Percentiles rank a stretch among this genome's conserved stretches.
phyloP scores from a whole-genome alignment of 2,113 vertebrate genomes.

The Hyla sarda region DNA sequence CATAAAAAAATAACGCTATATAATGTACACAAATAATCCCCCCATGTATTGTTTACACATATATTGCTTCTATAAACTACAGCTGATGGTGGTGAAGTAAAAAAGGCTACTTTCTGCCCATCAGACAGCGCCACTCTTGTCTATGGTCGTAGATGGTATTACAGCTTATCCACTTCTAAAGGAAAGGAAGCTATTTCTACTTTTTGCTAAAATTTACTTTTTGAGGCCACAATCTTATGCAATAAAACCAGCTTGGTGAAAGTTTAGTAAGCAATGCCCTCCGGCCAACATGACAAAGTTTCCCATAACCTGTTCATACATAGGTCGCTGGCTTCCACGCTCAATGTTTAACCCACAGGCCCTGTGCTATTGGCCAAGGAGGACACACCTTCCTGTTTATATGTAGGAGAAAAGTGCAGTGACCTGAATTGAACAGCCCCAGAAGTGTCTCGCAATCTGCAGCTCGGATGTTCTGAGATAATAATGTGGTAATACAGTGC shows the following conservation, averaged over 20 bases:
- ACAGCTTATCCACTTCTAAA: background rate
- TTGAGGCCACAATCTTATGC: too few relatives aligned
- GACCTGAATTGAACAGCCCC: background rate
- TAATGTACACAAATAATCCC: too few relatives aligned
- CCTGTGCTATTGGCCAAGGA: background rate
- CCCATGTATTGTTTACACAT: too few relatives aligned
- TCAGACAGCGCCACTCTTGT: background rate
- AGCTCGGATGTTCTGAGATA: background rate
- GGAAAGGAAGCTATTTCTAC: too few relatives aligned
- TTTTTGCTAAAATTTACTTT: too few relatives aligned
- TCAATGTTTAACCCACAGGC: background rate
- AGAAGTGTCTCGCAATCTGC: background rate
- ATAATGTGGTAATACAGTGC: background rate
- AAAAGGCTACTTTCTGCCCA: too few relatives aligned
- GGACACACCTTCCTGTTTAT: conserved; percentile 19
- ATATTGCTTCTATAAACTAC: too few relatives aligned
- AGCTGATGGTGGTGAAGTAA: too few relatives aligned
- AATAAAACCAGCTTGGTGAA: too few relatives aligned
- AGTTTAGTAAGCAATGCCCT: background rate
- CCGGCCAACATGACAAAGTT: background rate
- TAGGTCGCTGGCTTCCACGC: background rate
- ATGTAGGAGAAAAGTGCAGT: background rate
- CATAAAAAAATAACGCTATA: too few relatives aligned
- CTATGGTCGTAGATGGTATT: background rate
- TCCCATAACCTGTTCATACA: background rate